Conservation (phyloP, 2,888 invertebrate genomes). For the Agriotes lineatus region DNA sequence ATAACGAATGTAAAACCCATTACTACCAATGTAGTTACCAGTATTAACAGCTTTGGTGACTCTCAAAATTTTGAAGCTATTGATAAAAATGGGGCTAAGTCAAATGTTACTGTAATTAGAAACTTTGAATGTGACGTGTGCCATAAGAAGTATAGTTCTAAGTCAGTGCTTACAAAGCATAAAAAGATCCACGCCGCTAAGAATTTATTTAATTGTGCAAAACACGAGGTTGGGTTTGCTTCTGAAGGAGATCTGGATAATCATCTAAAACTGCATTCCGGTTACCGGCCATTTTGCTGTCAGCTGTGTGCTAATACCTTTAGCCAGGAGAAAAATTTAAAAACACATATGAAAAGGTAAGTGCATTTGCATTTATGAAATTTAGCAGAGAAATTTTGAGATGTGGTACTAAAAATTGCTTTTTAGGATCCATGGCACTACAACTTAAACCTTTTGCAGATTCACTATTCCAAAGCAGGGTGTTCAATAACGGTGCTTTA, state of each 20-base stretch:
- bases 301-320: slow-evolving; percentile 72
- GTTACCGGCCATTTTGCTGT: slow-evolving; percentile 71
- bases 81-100: not conserved
- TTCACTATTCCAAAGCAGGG: not conserved
- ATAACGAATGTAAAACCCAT: slow-evolving; percentile 27
- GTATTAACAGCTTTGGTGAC: slow-evolving; percentile 11
- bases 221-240: slow-evolving; percentile 72
- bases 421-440: slow-evolving; percentile 6
- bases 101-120: not conserved
- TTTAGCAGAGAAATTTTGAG: too few species aligned
- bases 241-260: slow-evolving; percentile 72
- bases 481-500: slow-evolving; percentile 8
- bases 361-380: not conserved
- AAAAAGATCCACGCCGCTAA: slow-evolving; percentile 71
- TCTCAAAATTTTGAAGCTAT: not conserved
- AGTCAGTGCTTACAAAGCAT: slow-evolving; percentile 61
- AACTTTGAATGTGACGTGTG: slow-evolving; percentile 60
- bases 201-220: slow-evolving; percentile 69
- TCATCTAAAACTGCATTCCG: slow-evolving; percentile 72
- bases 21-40: slow-evolving; percentile 8
- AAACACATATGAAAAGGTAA: slow-evolving; percentile 71
- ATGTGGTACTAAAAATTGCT: not conserved
- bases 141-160: slow-evolving; percentile 58
- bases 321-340: slow-evolving; percentile 72
- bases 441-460: not conserved